Evolutionary conservation across 1,140 invertebrate species (phyloP).

Genomic region (Ceratina japonica): DNA sequence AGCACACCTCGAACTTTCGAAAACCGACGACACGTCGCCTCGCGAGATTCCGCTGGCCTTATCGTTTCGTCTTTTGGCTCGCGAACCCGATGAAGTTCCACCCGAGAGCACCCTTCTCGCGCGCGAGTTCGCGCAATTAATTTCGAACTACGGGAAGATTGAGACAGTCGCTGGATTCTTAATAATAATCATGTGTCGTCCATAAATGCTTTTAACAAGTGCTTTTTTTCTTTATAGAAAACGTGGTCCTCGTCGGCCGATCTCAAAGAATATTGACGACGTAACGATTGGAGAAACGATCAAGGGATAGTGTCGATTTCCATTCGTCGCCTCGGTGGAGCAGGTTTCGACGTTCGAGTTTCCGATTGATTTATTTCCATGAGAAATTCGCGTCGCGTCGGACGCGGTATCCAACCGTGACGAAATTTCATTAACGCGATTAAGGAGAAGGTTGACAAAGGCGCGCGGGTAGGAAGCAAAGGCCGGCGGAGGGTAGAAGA

Average conservation of each 20-base stretch:
- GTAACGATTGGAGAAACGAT: no score
- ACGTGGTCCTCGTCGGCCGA: no score
- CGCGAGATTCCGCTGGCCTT: slow-evolving; percentile 4
- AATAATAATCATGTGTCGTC: background rate
- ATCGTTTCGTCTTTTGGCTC: slow-evolving; percentile 1
- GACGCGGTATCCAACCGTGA: slow-evolving; percentile 16
- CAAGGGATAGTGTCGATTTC: no score
- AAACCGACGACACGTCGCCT: slow-evolving; percentile 2
- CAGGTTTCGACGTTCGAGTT: no score
- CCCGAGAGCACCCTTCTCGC: background rate
- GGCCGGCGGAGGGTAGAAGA: background rate
- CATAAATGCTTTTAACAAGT: no score
- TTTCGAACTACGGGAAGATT: background rate
- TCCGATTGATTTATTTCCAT: background rate
- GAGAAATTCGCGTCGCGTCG: slow-evolving; percentile 3
- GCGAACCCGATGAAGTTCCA: background rate
- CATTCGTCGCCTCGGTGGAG: no score
- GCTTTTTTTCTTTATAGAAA: no score
- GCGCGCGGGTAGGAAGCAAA: no score
- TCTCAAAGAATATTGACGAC: no score
- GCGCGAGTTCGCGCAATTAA: slow-evolving; percentile 18
- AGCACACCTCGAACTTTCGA: background rate
- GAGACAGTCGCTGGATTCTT: background rate
- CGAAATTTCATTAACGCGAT: slow-evolving; percentile 36
- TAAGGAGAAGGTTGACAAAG: background rate